phyloP scores from a whole-genome alignment of 2,888 invertebrate species.

The Catotricha subobsoleta region DNA sequence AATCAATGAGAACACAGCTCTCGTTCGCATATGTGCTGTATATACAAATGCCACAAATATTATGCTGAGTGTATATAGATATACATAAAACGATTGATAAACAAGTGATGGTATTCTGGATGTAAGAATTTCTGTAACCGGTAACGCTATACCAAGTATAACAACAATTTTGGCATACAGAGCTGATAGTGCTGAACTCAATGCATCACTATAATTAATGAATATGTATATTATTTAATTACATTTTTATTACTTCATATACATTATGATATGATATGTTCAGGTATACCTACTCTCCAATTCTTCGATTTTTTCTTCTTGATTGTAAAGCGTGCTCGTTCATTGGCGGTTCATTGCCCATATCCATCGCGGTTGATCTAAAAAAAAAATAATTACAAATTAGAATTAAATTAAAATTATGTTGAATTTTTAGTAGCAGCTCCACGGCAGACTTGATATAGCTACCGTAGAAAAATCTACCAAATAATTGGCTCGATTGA shows the following conservation, averaged over 20 bases:
- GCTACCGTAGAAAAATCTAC: too few relatives aligned
- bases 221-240: neutral
- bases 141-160: conserved; percentile 67
- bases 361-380: neutral
- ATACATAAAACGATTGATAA: conserved; percentile 73
- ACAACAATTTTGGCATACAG: conserved; percentile 73
- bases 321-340: conserved; percentile 16
- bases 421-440: too few relatives aligned
- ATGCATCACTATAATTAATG: conserved; percentile 39
- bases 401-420: conserved; percentile 28
- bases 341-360: neutral
- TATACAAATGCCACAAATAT: conserved; percentile 58
- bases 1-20: conserved; percentile 41
- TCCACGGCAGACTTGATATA: too few relatives aligned
- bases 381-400: conserved; percentile 21
- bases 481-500: too few relatives aligned
- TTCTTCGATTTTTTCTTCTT: conserved; percentile 27
- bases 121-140: conserved; percentile 71
- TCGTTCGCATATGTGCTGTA: conserved; percentile 42
- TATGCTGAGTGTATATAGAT: conserved; percentile 59
- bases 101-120: conserved; percentile 53
- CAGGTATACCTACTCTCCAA: conserved; percentile 32
- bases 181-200: conserved; percentile 57
- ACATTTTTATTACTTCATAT: neutral
- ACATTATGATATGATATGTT: too few relatives aligned